phyloP scores from a whole-genome alignment of 2,113 vertebrate species.

The Forbesichthys agassizii region DNA sequence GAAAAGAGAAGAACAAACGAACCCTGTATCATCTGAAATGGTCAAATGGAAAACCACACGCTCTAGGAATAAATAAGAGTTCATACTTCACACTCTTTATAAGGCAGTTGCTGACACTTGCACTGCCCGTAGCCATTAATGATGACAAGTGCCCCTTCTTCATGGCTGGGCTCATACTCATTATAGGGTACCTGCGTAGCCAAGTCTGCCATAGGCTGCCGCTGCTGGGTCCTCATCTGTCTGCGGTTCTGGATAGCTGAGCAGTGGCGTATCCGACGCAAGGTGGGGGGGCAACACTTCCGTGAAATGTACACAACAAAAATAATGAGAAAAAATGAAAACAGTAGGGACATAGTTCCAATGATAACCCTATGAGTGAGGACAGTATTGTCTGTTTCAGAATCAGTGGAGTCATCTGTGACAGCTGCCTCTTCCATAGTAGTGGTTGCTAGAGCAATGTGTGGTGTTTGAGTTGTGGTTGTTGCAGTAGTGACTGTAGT shows the following conservation, averaged over 20 bases:
- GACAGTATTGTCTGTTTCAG: constrained; percentile 89
- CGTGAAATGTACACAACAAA: constrained; percentile 98
- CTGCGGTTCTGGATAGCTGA: constrained; percentile 96
- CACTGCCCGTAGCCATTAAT: constrained; percentile 99
- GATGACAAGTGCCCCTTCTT: constrained; percentile 95
- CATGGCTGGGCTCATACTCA: constrained; percentile 95
- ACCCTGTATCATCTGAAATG: constrained; percentile 81
- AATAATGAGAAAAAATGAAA: constrained; percentile 99
- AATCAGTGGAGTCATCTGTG: constrained; percentile 86
- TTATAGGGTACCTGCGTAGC: constrained; percentile 98
- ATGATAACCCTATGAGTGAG: constrained; percentile 97
- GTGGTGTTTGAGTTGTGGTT: constrained; percentile 69
- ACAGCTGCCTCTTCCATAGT: constrained; percentile 81
- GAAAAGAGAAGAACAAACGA: constrained; percentile 70
- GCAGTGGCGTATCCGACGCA: constrained; percentile 96
- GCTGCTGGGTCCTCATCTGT: constrained; percentile 97
- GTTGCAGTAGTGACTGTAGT: constrained; percentile 79
- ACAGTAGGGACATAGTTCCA: constrained; percentile 98
- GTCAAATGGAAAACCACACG: constrained; percentile 77
- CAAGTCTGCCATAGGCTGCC: constrained; percentile 95
- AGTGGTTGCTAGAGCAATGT: constrained; percentile 70
- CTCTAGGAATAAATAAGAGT: constrained; percentile 79
- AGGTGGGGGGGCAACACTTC: constrained; percentile 96
- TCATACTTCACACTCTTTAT: constrained; percentile 99
- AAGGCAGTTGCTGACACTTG: constrained; percentile 99